phyloP scores from a whole-genome alignment of 2,113 vertebrate species.

The Notothenia rossii region DNA sequence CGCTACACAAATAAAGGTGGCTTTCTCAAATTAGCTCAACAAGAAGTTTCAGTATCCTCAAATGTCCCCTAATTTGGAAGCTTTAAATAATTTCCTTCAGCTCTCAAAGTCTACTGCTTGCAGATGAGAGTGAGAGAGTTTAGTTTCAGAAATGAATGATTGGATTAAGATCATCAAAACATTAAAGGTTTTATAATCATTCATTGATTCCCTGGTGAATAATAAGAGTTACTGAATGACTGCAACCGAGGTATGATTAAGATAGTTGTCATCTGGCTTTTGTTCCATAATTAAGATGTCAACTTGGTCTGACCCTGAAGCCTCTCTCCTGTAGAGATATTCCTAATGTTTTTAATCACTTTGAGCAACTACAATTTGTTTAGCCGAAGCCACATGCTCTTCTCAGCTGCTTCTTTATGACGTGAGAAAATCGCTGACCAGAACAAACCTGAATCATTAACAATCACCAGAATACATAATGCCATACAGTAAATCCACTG shows the following conservation, averaged over 20 bases:
- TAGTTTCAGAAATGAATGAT: too few relatives aligned
- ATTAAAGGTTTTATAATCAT: too few relatives aligned
- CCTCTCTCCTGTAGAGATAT: background rate
- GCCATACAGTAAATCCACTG: constrained; percentile 4
- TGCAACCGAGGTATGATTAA: too few relatives aligned
- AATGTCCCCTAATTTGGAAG: background rate
- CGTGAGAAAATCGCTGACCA: constrained; percentile 13
- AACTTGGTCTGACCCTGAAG: background rate
- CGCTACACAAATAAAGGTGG: too few relatives aligned
- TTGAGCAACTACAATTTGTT: background rate
- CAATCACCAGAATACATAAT: constrained; percentile 1
- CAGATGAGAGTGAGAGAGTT: too few relatives aligned
- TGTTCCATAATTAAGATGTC: background rate
- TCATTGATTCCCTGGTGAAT: too few relatives aligned
- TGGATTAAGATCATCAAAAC: too few relatives aligned
- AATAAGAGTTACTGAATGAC: background rate
- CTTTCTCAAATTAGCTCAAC: background rate
- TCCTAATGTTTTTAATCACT: constrained; percentile 1
- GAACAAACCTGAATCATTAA: constrained; percentile 20
- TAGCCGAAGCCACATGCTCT: background rate
- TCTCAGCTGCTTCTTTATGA: constrained; percentile 7
- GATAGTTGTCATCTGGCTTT: too few relatives aligned
- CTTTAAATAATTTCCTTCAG: background rate
- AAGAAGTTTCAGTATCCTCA: background rate
- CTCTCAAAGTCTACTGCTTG: too few relatives aligned